Evolutionary conservation across 1,140 invertebrate genomes (phyloP), one percentile per base, ranked within the genome.

Genomic region (Papilio polytes): DNA sequence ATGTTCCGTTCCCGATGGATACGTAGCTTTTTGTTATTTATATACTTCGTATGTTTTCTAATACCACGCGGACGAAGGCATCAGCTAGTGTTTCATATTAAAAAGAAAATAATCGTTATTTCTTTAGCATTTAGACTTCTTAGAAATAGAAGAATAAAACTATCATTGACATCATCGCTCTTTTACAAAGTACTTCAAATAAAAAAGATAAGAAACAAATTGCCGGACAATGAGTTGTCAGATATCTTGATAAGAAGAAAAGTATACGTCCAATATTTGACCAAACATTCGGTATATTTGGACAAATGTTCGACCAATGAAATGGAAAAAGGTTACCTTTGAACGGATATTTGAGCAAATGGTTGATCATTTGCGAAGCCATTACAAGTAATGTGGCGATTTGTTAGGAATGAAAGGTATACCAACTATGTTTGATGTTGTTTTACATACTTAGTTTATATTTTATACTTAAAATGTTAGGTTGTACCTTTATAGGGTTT

Each of bases 151-250:
- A 66, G 20, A 63, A 26, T 20, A 63, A 63, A 31, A 4, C 63
- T 31, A 31, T 31, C 12, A 66, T 66, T 66, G 63, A 66, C 63
- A 36, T 66, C 63, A 66, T 36, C 31, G 31, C 1, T 36, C 26
- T 26, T 26, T 26, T 66, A 3, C 31, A 26, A 26, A 63, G 20
- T 26, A 63, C 20, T n/a, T 59, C n/a, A 20, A 63, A 63, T 63
- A 12, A 66, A 31, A 12, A 31, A 66, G 63, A 66, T 66, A 66
- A 66, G 12, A 31, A 31, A 66, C n/a, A 63, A 66, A 66, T 66
- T 18, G 3, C n/a, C 4, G 48, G 3, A 56, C 18, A 13, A 31
- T 66, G 63, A 66, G 26, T 66, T 26, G 15, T 66, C 63, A 66
- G 26, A 66, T 66, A 66, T 26, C 26, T 66, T 22, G 48, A 51